Evolutionary conservation across 1,140 invertebrate species (phyloP).

Genomic region (Neelides sp.): DNA sequence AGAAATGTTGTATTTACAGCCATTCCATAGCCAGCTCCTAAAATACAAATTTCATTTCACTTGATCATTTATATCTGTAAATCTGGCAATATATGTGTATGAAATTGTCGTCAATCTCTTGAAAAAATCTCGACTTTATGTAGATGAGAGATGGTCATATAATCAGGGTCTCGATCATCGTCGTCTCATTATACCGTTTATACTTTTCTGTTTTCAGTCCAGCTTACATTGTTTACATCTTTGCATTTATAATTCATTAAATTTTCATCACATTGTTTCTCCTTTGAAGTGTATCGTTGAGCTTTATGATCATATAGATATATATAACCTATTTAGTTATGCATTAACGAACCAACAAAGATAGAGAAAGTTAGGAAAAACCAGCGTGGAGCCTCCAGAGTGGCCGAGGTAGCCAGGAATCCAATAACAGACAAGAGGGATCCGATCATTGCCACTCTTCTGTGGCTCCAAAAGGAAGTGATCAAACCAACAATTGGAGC

Average conservation of each 20-base stretch:
- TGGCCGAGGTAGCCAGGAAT: slow-evolving; percentile 6
- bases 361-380: slow-evolving; percentile 16
- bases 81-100: no score
- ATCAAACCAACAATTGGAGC: slow-evolving; percentile 11
- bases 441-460: slow-evolving; percentile 16
- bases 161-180: no score
- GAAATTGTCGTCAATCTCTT: no score
- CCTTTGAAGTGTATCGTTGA: not conserved
- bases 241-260: no score
- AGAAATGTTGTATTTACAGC: slow-evolving; percentile 12
- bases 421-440: slow-evolving; percentile 10
- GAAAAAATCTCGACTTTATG: no score
- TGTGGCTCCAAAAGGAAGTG: not conserved
- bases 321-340: not conserved
- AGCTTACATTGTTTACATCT: no score
- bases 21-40: slow-evolving; percentile 13
- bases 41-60: not conserved
- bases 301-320: not conserved
- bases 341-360: slow-evolving; percentile 12
- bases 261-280: no score
- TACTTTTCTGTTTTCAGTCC: no score
- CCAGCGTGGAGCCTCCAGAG: slow-evolving; percentile 9
- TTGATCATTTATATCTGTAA: slow-evolving; percentile 5
- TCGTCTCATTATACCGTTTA: no score
- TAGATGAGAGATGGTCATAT: no score